Conservation (phyloP, 2,113 vertebrate genomes). For the Argyrosomus japonicus region DNA sequence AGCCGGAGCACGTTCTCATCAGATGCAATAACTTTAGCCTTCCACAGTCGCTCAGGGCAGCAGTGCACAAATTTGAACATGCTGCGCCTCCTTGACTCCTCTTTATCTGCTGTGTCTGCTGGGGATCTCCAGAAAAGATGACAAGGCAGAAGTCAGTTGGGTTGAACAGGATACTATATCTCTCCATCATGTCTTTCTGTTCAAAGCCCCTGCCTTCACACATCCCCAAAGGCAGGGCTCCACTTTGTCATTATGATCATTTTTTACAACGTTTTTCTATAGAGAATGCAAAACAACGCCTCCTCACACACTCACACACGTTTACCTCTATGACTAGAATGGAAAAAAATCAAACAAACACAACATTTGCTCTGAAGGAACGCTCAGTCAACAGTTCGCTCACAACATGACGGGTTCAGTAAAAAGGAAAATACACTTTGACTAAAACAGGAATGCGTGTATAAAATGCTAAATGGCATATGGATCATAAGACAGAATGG, state of each 20-base stretch:
- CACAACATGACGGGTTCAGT: slow-evolving; percentile 40
- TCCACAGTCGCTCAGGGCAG: slow-evolving; percentile 40
- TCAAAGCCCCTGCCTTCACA: slow-evolving; percentile 47
- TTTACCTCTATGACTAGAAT: slow-evolving; percentile 60
- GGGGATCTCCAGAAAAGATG: slow-evolving; percentile 15
- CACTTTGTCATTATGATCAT: slow-evolving; percentile 43
- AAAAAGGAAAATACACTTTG: slow-evolving; percentile 58
- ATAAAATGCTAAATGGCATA: slow-evolving; percentile 67
- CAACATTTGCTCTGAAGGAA: slow-evolving; percentile 34
- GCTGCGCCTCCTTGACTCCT: background rate
- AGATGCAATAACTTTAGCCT: slow-evolving; percentile 36
- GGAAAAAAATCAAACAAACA: slow-evolving; percentile 39
- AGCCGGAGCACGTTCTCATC: slow-evolving; percentile 27
- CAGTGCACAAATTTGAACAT: slow-evolving; percentile 2
- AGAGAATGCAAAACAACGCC: slow-evolving; percentile 58
- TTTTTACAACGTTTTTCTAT: slow-evolving; percentile 46
- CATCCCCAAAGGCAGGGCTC: slow-evolving; percentile 50
- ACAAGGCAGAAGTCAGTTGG: slow-evolving; percentile 27
- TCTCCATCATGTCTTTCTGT: slow-evolving; percentile 39
- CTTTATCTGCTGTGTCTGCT: slow-evolving; percentile 21
- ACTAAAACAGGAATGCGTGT: slow-evolving; percentile 59
- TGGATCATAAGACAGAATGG: slow-evolving; percentile 34
- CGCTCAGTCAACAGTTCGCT: slow-evolving; percentile 30
- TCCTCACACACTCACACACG: slow-evolving; percentile 47
- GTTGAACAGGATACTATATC: slow-evolving; percentile 71